These are phyloP conservation scores for Phodopus roborovskii DNA, from an alignment of 2,113 vertebrate genomes.

Conservation along the genomic window DNA sequence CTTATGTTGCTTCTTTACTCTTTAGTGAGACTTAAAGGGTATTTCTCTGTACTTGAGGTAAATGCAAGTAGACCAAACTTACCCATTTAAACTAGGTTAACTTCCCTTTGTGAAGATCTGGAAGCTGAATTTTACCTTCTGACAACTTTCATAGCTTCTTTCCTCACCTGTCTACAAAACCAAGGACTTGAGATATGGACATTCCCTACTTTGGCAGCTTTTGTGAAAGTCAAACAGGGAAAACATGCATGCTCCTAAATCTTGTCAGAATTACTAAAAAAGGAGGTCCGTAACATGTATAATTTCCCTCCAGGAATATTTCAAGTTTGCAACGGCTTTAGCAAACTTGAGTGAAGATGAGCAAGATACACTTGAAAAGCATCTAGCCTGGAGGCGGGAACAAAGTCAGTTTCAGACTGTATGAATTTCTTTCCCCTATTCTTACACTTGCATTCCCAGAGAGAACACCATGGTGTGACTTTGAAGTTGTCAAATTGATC, in stretches of 20 bases:
- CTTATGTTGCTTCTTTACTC: neutral
- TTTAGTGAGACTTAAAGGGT: neutral
- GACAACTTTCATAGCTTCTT: neutral
- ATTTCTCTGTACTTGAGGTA: neutral
- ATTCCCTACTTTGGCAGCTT: neutral
- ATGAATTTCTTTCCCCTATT: slow-evolving; percentile 20
- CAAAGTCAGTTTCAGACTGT: neutral
- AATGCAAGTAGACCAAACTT: neutral
- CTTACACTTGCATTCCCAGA: slow-evolving; percentile 37
- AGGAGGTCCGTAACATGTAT: neutral
- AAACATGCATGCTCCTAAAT: neutral
- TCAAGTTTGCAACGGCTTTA: slow-evolving; percentile 2
- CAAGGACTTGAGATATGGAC: neutral
- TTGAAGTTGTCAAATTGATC: slow-evolving; percentile 28
- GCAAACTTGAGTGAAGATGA: neutral
- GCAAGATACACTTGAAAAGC: slow-evolving; percentile 23
- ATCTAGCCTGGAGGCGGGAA: neutral
- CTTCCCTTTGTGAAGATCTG: neutral
- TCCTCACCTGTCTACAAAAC: neutral
- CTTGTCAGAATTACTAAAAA: neutral
- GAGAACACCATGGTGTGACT: slow-evolving; percentile 5
- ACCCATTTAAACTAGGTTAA: neutral
- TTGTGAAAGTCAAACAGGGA: neutral
- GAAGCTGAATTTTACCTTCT: neutral
- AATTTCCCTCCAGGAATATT: neutral